Evolutionary conservation across 2,797 vertebrate species (phyloP).

Genomic region (Hypotaenidia okinawae): DNA sequence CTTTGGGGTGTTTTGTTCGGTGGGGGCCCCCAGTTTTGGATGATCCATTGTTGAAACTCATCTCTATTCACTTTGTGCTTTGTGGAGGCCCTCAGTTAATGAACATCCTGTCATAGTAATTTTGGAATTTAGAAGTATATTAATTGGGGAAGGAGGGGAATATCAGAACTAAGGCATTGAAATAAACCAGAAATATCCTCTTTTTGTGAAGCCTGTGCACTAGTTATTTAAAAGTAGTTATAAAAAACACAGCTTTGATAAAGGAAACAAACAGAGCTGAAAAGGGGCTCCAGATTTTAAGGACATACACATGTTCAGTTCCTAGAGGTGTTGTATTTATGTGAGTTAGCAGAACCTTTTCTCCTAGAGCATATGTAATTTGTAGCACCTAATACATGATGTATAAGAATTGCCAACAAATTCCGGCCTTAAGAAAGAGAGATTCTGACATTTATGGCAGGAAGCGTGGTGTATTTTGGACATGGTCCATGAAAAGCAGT

Average conservation of each 20-base stretch:
- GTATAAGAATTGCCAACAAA: neutral
- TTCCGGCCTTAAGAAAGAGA: neutral
- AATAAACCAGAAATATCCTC: slow-evolving; percentile 13
- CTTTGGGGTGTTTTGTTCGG: neutral
- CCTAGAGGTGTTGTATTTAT: neutral
- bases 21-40: neutral
- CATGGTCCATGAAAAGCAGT: neutral
- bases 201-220: neutral
- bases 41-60: neutral
- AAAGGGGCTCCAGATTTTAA: neutral
- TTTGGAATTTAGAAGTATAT: slow-evolving; percentile 51
- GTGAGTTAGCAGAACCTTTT: neutral
- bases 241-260: neutral
- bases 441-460: neutral
- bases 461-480: neutral
- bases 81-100: slow-evolving; percentile 16
- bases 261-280: neutral
- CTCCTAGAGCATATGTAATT: neutral
- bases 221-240: slow-evolving; percentile 10
- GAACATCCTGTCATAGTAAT: slow-evolving; percentile 41
- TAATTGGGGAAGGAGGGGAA: neutral
- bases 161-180: slow-evolving; percentile 30
- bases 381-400: neutral
- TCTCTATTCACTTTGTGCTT: slow-evolving; percentile 40
- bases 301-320: neutral